Evolutionary conservation across 2,113 vertebrate species (phyloP).

Genomic region (Dasyprocta punctata): DNA sequence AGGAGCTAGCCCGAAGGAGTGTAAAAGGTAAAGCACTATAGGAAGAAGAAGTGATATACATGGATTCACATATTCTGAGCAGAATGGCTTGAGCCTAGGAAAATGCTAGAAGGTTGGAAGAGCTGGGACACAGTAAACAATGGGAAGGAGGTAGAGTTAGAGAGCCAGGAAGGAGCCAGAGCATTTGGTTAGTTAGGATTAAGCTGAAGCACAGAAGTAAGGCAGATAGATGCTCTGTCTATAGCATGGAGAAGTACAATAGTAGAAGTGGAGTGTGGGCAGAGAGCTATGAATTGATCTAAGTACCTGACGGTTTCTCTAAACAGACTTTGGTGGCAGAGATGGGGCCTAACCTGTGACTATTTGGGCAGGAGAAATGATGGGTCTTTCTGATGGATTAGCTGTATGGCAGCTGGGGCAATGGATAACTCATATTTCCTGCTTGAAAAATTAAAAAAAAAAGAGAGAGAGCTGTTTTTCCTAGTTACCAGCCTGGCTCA

Average conservation of each 20-base stretch:
- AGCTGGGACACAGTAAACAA: background rate
- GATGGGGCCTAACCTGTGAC: background rate
- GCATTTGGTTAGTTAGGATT: background rate
- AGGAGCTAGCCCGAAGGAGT: background rate
- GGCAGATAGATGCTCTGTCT: background rate
- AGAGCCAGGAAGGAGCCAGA: background rate
- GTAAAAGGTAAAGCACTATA: background rate
- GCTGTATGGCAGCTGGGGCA: background rate
- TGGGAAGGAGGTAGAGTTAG: background rate
- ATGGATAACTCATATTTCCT: background rate
- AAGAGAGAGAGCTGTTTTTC: slow-evolving; percentile 9
- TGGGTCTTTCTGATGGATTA: background rate
- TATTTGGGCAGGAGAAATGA: background rate
- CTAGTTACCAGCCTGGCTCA: slow-evolving; percentile 41
- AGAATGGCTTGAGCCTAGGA: background rate
- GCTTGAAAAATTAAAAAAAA: slow-evolving; percentile 46
- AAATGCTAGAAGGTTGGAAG: background rate
- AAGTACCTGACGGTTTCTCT: background rate
- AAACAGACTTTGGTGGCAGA: background rate
- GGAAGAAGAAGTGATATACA: background rate
- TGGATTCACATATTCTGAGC: background rate
- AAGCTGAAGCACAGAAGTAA: background rate
- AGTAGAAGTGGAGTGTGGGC: accelerated
- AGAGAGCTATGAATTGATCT: background rate
- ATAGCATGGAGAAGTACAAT: too few relatives aligned